These are phyloP conservation scores for Zeuzera pyrina DNA, from an alignment of 2,888 invertebrate species.

Conservation along the genomic window DNA sequence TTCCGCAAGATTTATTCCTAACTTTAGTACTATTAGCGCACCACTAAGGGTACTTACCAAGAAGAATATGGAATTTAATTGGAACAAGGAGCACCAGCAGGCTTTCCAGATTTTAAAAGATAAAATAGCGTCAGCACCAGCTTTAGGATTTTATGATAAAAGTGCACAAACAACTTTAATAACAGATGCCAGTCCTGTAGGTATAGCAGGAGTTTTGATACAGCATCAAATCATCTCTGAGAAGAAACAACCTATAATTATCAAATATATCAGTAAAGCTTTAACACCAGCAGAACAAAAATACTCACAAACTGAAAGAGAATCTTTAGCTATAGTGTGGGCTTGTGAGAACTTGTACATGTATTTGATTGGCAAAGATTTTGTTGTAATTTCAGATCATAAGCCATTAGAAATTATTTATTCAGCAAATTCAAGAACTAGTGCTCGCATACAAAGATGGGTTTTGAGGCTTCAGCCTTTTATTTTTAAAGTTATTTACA, in stretches of 20 bases:
- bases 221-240: background rate
- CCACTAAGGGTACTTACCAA: slow-evolving; percentile 2
- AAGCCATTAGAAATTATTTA: slow-evolving; percentile 6
- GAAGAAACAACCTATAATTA: background rate
- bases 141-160: slow-evolving; percentile 1
- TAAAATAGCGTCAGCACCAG: slow-evolving; percentile 1
- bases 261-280: background rate
- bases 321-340: background rate
- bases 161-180: background rate
- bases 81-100: background rate
- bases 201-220: background rate
- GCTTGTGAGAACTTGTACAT: background rate
- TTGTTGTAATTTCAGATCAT: slow-evolving; percentile 5
- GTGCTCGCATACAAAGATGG: slow-evolving; percentile 8
- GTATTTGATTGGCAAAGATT: slow-evolving; percentile 1
- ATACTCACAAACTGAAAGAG: background rate
- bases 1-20: slow-evolving; percentile 10
- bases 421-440: slow-evolving; percentile 3
- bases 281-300: background rate
- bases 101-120: background rate
- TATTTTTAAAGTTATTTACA: slow-evolving; percentile 8
- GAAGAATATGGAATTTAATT: background rate
- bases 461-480: slow-evolving; percentile 7
- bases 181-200: background rate
- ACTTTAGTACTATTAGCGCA: slow-evolving; percentile 7